These are phyloP conservation scores for Oscheius myriophilus DNA, from an alignment of 2,888 invertebrate genomes.

Conservation along the genomic window DNA sequence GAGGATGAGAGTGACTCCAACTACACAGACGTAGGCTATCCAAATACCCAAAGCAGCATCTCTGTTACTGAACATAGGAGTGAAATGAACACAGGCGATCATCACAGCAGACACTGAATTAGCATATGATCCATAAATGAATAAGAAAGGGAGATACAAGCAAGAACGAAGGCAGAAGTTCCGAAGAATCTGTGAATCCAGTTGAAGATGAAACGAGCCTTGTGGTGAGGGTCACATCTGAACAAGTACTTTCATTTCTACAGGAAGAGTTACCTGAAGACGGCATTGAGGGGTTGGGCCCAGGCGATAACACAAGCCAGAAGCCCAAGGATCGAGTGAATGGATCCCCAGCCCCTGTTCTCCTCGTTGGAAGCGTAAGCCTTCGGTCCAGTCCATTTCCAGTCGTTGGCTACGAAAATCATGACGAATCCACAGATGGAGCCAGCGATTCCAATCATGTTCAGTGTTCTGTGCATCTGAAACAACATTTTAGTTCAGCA, in stretches of 20 bases:
- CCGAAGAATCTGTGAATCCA: conserved; percentile 54
- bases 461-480: conserved; percentile 50
- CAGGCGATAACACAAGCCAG: conserved; percentile 54
- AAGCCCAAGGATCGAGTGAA: conserved; percentile 55
- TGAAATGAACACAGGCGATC: conserved; percentile 52
- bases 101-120: conserved; percentile 45
- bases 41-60: conserved; percentile 49
- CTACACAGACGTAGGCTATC: conserved; percentile 48
- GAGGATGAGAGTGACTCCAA: conserved; percentile 41
- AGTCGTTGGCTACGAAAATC: conserved; percentile 53
- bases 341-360: conserved; percentile 48
- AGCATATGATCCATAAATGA: no score
- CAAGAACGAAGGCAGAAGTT: conserved; percentile 43
- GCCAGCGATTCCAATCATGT: conserved; percentile 48
- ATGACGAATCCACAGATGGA: conserved; percentile 51
- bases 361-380: conserved; percentile 32
- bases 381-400: conserved; percentile 52
- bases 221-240: conserved; percentile 42
- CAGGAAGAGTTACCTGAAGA: conserved; percentile 23
- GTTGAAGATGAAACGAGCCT: conserved; percentile 47
- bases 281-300: conserved; percentile 56
- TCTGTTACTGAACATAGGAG: conserved; percentile 43
- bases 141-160: conserved; percentile 18
- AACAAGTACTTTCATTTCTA: no score
- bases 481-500: neutral